A percentile compares a stretch with the other conserved stretches of the same genome.
Evolutionary conservation across 2,888 invertebrate species (phyloP).

Genomic region (Polymixis flavicincta): DNA sequence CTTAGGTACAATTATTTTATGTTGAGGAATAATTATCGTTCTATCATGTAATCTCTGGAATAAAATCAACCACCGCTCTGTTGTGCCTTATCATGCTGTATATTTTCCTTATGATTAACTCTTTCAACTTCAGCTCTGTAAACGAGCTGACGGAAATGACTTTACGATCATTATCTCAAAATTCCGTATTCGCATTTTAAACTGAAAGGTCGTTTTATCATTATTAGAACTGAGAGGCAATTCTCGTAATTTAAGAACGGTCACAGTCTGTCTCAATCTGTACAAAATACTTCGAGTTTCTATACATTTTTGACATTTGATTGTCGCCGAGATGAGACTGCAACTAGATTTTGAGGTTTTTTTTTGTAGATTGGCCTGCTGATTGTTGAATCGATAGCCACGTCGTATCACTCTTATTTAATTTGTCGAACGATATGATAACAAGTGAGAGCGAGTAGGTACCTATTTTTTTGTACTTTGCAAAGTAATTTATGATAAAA

Average conservation of each 20-base stretch:
- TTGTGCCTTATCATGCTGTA: background rate
- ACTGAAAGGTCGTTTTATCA: background rate
- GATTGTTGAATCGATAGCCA: background rate
- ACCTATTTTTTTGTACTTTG: constrained; percentile 17
- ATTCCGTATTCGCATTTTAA: background rate
- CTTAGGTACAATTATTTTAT: background rate
- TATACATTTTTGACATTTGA: no score
- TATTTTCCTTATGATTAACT: background rate
- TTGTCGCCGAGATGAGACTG: no score
- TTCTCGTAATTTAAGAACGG: no score
- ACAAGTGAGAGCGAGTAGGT: background rate
- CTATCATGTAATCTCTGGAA: no score
- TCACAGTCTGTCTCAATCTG: no score
- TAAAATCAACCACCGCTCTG: background rate
- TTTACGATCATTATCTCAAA: background rate
- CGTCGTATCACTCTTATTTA: background rate
- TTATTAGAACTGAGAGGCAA: background rate
- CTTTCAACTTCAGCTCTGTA: background rate
- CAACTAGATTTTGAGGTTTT: no score
- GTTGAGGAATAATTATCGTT: background rate
- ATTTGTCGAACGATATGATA: constrained; percentile 19
- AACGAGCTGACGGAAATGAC: background rate
- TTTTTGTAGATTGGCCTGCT: no score
- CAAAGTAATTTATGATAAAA: constrained; percentile 24
- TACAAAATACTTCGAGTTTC: no score